A percentile compares a stretch with the other conserved stretches of the same genome.
These are phyloP conservation scores for Polyommatus icarus DNA, from an alignment of 2,888 invertebrate species.

Conservation along the genomic window DNA sequence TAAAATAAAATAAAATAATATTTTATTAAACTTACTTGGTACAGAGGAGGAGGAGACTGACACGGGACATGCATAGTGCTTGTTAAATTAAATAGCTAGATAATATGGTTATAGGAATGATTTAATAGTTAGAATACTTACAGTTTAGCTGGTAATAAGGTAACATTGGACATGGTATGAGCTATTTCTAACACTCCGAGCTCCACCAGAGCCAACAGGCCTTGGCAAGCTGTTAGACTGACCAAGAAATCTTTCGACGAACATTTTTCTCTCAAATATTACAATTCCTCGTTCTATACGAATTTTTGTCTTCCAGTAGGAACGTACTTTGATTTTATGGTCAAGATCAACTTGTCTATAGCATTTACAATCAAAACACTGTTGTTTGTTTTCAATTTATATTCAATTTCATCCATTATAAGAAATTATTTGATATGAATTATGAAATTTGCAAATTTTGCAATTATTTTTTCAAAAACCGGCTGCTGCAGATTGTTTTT, in stretches of 20 bases:
- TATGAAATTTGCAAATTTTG: background rate
- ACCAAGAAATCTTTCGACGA: slow-evolving; percentile 80
- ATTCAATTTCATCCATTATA: slow-evolving; percentile 82
- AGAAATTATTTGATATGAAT: too few relatives aligned
- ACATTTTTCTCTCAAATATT: slow-evolving; percentile 84
- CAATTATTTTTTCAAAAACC: background rate
- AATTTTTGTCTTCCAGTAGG: slow-evolving; percentile 63
- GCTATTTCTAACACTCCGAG: slow-evolving; percentile 80
- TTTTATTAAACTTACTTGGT: too few relatives aligned
- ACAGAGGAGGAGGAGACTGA: too few relatives aligned
- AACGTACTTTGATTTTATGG: slow-evolving; percentile 73
- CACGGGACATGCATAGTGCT: too few relatives aligned
- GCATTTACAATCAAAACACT: slow-evolving; percentile 80
- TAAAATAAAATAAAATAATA: too few relatives aligned
- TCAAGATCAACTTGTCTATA: slow-evolving; percentile 78
- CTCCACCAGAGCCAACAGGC: slow-evolving; percentile 83
- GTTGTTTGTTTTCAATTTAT: too few relatives aligned
- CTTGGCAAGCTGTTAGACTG: slow-evolving; percentile 84
- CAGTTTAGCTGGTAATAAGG: slow-evolving; percentile 83
- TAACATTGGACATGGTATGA: slow-evolving; percentile 83
- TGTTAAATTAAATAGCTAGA: too few relatives aligned
- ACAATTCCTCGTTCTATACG: slow-evolving; percentile 80
- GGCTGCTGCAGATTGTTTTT: background rate
- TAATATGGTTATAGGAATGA: too few relatives aligned
- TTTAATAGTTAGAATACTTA: slow-evolving; percentile 56